These are phyloP conservation scores for Mystacornis crossleyi DNA, from an alignment of 2,113 vertebrate species.

Conservation along the genomic window DNA sequence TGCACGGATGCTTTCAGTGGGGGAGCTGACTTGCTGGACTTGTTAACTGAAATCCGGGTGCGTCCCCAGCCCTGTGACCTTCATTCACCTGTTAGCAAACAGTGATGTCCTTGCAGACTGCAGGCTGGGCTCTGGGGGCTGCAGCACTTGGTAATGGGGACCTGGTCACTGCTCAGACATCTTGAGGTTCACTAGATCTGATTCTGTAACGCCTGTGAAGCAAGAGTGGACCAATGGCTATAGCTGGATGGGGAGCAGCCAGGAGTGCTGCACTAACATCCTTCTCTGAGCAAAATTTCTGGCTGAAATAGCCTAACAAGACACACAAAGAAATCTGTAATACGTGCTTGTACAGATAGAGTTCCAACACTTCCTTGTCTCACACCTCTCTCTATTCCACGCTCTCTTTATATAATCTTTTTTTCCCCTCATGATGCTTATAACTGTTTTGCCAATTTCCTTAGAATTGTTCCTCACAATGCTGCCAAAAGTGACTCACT, in stretches of 20 bases:
- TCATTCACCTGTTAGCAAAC: background rate
- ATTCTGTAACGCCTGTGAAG: background rate
- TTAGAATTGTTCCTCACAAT: background rate
- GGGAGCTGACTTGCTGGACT: background rate
- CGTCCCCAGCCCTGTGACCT: background rate
- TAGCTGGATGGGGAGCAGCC: background rate
- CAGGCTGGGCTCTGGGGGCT: background rate
- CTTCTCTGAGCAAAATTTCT: background rate
- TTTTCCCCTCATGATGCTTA: background rate
- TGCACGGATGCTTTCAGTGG: fast-evolving
- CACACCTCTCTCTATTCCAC: background rate
- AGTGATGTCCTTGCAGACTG: background rate
- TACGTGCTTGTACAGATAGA: background rate
- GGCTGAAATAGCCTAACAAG: background rate
- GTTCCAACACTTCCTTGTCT: background rate
- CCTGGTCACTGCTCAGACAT: background rate
- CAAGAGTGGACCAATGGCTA: background rate
- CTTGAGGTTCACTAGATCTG: fast-evolving
- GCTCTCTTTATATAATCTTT: background rate
- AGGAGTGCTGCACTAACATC: background rate
- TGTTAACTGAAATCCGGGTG: background rate
- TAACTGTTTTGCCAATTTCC: background rate
- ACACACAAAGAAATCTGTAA: background rate
- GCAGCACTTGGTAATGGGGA: background rate
- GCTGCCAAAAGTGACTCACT: background rate